These are phyloP conservation scores for Pipra filicauda DNA, from an alignment of 2,113 vertebrate species.

Conservation along the genomic window DNA sequence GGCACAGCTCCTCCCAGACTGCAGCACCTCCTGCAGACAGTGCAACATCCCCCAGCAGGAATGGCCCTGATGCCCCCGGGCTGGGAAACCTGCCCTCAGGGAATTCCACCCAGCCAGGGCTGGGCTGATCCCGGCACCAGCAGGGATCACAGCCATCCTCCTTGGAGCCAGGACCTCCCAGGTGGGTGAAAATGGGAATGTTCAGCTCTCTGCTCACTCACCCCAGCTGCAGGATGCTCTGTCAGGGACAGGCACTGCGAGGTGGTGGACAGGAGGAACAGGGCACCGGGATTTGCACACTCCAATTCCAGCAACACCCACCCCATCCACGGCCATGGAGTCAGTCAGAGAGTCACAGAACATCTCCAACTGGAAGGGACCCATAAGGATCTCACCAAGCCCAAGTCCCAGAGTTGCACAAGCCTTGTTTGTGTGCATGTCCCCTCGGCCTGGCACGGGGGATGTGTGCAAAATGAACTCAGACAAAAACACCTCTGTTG, in stretches of 20 bases:
- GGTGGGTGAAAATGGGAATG: background rate
- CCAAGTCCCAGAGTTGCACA: background rate
- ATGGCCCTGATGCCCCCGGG: background rate
- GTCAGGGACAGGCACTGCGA: background rate
- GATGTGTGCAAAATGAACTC: background rate
- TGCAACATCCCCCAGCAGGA: background rate
- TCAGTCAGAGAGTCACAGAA: background rate
- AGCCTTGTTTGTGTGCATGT: background rate
- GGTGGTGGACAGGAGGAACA: background rate
- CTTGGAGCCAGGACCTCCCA: background rate
- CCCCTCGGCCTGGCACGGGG: background rate
- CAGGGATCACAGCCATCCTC: background rate
- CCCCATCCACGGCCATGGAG: rapidly evolving
- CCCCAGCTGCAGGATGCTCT: background rate
- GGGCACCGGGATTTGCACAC: rapidly evolving
- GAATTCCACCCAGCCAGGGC: background rate
- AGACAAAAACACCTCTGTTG: background rate
- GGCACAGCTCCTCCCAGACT: background rate
- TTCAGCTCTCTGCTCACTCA: background rate
- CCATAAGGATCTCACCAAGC: background rate
- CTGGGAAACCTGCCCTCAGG: background rate
- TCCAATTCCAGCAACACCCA: background rate
- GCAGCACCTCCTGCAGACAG: background rate
- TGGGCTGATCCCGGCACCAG: background rate
- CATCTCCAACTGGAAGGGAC: background rate